Evolutionary conservation across 2,113 vertebrate species (phyloP), one percentile per base, ranked within the genome.

Genomic region (Erinaceus europaeus): DNA sequence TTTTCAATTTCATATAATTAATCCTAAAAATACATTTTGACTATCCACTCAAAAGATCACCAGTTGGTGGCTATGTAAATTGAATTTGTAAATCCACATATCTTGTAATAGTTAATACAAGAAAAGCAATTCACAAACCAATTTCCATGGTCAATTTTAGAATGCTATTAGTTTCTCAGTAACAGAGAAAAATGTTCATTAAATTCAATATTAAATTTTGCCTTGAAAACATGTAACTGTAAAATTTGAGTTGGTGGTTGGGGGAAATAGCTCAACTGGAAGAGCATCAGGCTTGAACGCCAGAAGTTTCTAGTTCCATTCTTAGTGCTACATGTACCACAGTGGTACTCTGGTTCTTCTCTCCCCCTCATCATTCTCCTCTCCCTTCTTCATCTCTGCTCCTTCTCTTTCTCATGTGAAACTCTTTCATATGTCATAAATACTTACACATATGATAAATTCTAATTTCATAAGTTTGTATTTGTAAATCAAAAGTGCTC

Each of bases 1-100:
- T 80, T 90, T 88, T 74, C 38, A 67, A 36, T 72, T 84, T 89
- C 50, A 84, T 4, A 68, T 9, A 65, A 48, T n/a, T 89, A 29
- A 71, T 88, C 72, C 91, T 78, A 91, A 89, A 90, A 90, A 88
- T 71, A 62, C 3, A 80, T 53, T 81, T 65, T 67, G 57, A 90
- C 71, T 84, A 48, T 78, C 23, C 46, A 77, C 23, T 75, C 79
- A 73, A 86, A 75, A 82, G 72, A 74, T 62, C 85, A 67, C 57
- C 36, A 84, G 53, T 17, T 72, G 50, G 76, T 65, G 5, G 57
- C 42, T 50, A 76, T 52, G 48, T n/a, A 81, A 91, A 87, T 15
- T 2, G 12, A 90, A 59, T 29, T 50, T 73, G 1, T 18, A 69
- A 72, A 52, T 40, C 27, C 23, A 64, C 32, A 23, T 48, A 86